A percentile compares a stretch with the other conserved stretches of the same genome.
Evolutionary conservation across 2,888 invertebrate species (phyloP).

Genomic region (Mythimna albipuncta): DNA sequence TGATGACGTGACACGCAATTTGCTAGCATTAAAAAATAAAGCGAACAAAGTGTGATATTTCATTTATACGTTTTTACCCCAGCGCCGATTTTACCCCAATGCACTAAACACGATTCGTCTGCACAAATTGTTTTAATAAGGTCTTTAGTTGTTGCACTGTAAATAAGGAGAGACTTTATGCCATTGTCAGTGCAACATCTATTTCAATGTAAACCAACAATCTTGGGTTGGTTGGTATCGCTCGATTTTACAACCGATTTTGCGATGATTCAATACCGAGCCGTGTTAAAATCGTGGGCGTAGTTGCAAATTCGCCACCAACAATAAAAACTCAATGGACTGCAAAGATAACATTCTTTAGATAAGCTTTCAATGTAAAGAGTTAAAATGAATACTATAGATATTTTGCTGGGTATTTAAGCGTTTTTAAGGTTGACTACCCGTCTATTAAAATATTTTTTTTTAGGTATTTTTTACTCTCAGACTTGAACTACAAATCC

Average conservation of each 20-base stretch:
- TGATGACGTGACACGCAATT: no score
- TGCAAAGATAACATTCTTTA: slow-evolving; percentile 51
- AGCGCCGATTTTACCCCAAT: no score
- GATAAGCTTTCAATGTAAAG: slow-evolving; percentile 33
- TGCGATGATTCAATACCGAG: background rate
- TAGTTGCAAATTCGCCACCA: slow-evolving; percentile 4
- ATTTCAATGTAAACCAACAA: slow-evolving; percentile 12
- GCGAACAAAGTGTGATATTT: no score
- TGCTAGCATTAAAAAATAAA: no score
- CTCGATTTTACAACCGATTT: background rate
- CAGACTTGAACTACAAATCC: background rate
- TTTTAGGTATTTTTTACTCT: slow-evolving; percentile 9
- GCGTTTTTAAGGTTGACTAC: slow-evolving; percentile 23
- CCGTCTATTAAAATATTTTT: background rate
- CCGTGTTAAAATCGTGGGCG: background rate
- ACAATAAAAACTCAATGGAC: slow-evolving; percentile 29
- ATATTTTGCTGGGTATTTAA: slow-evolving; percentile 49
- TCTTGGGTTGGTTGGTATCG: slow-evolving; percentile 17
- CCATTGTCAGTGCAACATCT: slow-evolving; percentile 39
- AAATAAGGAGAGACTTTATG: slow-evolving; percentile 11
- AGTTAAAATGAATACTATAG: slow-evolving; percentile 19
- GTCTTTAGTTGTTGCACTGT: slow-evolving; percentile 49
- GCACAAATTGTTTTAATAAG: slow-evolving; percentile 69
- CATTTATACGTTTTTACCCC: no score
- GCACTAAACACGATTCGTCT: slow-evolving; percentile 58